Base-by-base conservation (phyloP, 2,797 vertebrate genomes). In the Poeciliopsis gracilis region DNA sequence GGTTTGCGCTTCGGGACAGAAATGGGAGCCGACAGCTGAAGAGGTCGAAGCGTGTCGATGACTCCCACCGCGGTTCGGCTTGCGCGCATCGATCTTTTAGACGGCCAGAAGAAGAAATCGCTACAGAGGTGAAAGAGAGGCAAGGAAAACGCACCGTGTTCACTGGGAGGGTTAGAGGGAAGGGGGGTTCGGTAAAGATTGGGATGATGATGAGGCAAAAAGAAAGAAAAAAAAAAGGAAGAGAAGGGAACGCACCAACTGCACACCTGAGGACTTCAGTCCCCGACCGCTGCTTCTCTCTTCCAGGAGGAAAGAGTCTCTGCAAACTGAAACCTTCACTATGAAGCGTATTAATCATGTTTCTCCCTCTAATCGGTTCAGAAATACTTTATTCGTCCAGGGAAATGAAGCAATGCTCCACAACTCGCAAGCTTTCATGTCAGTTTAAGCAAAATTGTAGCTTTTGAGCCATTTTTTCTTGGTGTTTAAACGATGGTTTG, bases 1-100 rank as follows among this genome's bases (percentile, higher is more conserved):
- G 25, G 72, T 33, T 33, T 33, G 77, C 28, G 23, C 13, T 28
- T 43, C 25, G 47, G 57, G 46, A 20, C 25, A 33, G 49, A 53
- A 72, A 59, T 23, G 16, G 47, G 30, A n/a, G n/a, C 5, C 66
- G 8, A 53, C 23, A 69, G 51, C 2, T 46, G 25, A 46, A 63
- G 94, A 96, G 95, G 93, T 95, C 94, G 57, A 95, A 94, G 94
- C 95, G 93, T 96, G 96, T 97, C 97, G 96, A 97, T 97, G 97
- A 78, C 79, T 82, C 76, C 66, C 30, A 70, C 55, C 95, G 96
- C 95, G 53, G 80, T 75, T 94, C 93, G 93, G 94, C 94, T 95
- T 95, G 95, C 97, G 96, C 97, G 97, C 97, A 98, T 97, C 96
- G 96, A 97, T 97, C 96, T 97, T 96, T 97, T 96, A 96, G 96